These are phyloP conservation scores for Dasysyrphus tricinctus DNA, from an alignment of 2,888 invertebrate species.

Conservation along the genomic window DNA sequence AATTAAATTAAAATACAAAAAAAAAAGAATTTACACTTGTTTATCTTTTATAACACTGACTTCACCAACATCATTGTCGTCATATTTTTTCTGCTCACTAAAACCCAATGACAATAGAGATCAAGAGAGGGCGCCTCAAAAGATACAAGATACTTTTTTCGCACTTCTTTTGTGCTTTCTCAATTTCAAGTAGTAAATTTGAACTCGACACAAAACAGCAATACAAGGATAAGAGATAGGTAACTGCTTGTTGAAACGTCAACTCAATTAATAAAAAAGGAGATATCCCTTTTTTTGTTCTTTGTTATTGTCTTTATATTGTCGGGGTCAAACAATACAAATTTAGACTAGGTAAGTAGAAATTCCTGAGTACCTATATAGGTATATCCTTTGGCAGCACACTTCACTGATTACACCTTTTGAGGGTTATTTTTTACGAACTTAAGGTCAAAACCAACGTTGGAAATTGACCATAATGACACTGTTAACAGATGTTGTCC, in stretches of 20 bases:
- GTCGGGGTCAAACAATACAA: not conserved
- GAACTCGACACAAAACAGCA: conserved; percentile 56
- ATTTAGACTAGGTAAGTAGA: not conserved
- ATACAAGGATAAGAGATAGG: conserved; percentile 59
- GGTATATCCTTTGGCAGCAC: conserved; percentile 21
- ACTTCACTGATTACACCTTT: conserved; percentile 53
- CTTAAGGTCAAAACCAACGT: conserved; percentile 46
- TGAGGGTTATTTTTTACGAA: conserved; percentile 36
- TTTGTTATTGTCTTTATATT: not conserved
- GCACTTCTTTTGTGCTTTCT: conserved; percentile 57
- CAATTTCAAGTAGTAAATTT: conserved; percentile 61
- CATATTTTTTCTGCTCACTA: conserved; percentile 16
- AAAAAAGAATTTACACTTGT: conserved; percentile 66
- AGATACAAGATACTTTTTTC: conserved; percentile 60
- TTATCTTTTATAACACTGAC: conserved; percentile 69
- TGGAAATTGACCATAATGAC: conserved; percentile 63
- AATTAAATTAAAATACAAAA: conserved; percentile 56
- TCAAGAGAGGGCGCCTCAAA: conserved; percentile 45
- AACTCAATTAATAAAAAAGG: conserved; percentile 55
- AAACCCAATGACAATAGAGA: conserved; percentile 32
- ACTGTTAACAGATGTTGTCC: conserved; percentile 68
- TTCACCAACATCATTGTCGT: conserved; percentile 54
- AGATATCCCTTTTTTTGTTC: conserved; percentile 53
- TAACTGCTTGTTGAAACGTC: conserved; percentile 58
- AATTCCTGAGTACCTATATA: not conserved